These are phyloP conservation scores for Drosophila rubida DNA, from an alignment of 2,888 invertebrate genomes.

Conservation along the genomic window DNA sequence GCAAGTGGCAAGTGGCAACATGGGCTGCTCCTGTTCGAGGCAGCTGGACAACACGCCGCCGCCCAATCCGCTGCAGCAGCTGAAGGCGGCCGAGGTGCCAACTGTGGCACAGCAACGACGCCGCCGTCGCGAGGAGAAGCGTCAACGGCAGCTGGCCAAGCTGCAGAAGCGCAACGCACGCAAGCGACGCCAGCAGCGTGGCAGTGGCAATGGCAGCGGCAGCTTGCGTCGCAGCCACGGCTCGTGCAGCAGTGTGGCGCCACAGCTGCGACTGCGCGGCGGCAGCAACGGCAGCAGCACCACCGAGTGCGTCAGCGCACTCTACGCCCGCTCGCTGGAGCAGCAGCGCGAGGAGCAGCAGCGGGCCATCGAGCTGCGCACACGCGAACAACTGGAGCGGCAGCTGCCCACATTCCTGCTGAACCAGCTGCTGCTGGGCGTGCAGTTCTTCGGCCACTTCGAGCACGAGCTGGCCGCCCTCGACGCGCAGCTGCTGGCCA, in stretches of 20 bases:
- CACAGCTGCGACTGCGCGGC: conserved; percentile 61
- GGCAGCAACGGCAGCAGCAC: conserved; percentile 66
- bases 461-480: conserved; percentile 85
- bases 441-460: conserved; percentile 92
- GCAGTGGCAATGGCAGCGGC: not conserved
- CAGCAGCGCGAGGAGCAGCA: conserved; percentile 78
- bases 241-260: conserved; percentile 17
- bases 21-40: conserved; percentile 83
- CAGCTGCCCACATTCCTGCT: conserved; percentile 90
- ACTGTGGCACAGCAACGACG: conserved; percentile 44
- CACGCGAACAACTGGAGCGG: conserved; percentile 86
- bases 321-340: conserved; percentile 70
- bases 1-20: conserved; percentile 31
- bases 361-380: conserved; percentile 81
- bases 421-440: conserved; percentile 90
- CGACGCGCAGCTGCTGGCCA: conserved; percentile 72
- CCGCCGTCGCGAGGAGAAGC: conserved; percentile 72
- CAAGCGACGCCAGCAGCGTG: conserved; percentile 51
- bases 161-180: conserved; percentile 77
- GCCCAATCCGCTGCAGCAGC: conserved; percentile 79
- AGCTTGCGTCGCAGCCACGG: conserved; percentile 3
- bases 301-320: conserved; percentile 60
- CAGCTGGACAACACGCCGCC: conserved; percentile 44
- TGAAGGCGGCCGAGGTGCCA: conserved; percentile 63
- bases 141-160: conserved; percentile 73